Conservation (phyloP, 2,797 vertebrate species). For the Sylvia borin region DNA sequence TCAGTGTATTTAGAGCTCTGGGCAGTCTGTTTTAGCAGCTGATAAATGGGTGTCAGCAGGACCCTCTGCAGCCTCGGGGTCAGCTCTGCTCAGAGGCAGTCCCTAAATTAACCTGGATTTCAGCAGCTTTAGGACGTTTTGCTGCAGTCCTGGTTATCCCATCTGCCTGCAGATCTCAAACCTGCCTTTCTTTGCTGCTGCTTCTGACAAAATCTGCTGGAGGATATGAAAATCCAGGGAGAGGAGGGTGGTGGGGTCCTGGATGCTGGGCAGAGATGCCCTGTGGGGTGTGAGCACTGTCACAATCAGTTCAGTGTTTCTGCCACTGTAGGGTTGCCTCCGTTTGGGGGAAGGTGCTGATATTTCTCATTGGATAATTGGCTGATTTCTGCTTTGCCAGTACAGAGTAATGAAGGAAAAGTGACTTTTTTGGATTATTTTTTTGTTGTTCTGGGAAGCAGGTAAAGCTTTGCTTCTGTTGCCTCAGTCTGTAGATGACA, state of each 20-base stretch:
- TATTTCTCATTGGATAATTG: not conserved
- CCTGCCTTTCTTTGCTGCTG: not conserved
- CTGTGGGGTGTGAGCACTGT: not conserved
- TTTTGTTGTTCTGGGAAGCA: not conserved
- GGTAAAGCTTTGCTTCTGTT: not conserved
- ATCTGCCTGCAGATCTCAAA: not conserved
- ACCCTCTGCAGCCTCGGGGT: not conserved
- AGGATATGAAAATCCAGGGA: not conserved
- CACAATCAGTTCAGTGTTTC: not conserved
- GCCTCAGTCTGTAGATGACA: not conserved
- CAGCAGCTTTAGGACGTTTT: not conserved
- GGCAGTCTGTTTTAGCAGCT: not conserved
- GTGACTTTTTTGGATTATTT: not conserved
- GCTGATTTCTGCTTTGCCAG: not conserved
- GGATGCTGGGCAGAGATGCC: not conserved
- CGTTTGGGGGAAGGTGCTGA: not conserved
- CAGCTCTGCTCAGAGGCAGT: fast-evolving
- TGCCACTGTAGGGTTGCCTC: not conserved
- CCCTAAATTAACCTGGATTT: not conserved
- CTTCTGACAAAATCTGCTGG: not conserved
- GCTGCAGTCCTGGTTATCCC: not conserved
- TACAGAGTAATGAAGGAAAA: not conserved
- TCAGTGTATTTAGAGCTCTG: not conserved
- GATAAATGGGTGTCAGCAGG: not conserved
- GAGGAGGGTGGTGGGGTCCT: not conserved